Evolutionary conservation across 2,797 vertebrate genomes (phyloP).

Genomic region (Distichodus sexfasciatus): DNA sequence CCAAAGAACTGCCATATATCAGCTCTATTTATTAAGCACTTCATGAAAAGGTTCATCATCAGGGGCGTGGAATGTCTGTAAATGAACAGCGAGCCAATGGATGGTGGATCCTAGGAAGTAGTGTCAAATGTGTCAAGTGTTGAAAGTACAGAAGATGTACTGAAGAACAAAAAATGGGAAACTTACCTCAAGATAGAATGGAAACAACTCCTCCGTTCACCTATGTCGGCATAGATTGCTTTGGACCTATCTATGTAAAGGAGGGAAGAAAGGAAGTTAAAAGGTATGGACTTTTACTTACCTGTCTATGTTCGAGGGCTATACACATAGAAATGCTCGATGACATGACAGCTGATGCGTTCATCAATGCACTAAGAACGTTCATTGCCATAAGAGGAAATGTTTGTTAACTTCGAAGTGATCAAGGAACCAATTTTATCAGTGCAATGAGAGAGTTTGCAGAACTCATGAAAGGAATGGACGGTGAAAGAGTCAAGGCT

Average conservation of each 20-base stretch:
- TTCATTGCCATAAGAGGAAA: slow-evolving; percentile 37
- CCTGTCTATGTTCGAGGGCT: slow-evolving; percentile 35
- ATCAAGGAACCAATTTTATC: slow-evolving; percentile 46
- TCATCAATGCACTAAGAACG: slow-evolving; percentile 12
- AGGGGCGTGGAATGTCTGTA: slow-evolving; percentile 23
- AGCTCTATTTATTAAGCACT: slow-evolving; percentile 13
- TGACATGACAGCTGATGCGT: slow-evolving; percentile 33
- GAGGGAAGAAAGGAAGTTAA: slow-evolving; percentile 30
- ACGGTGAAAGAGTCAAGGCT: slow-evolving; percentile 21
- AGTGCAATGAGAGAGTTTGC: slow-evolving; percentile 29
- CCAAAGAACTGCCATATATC: not conserved
- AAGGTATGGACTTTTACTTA: slow-evolving; percentile 38
- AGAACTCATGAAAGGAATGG: too few species aligned
- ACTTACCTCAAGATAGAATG: slow-evolving; percentile 24
- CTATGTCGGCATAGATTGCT: slow-evolving; percentile 33
- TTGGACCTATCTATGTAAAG: slow-evolving; percentile 33
- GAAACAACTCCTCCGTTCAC: slow-evolving; percentile 36
- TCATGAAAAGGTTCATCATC: not conserved
- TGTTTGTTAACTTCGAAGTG: slow-evolving; percentile 33
- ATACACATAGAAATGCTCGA: slow-evolving; percentile 34
- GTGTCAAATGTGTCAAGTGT: slow-evolving; percentile 5
- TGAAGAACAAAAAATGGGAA: slow-evolving; percentile 34
- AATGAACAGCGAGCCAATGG: not conserved
- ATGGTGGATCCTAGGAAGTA: not conserved
- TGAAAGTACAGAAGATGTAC: slow-evolving; percentile 9